Base-by-base conservation (phyloP, 1,140 invertebrate species). In the Polypedilum pembai region DNA sequence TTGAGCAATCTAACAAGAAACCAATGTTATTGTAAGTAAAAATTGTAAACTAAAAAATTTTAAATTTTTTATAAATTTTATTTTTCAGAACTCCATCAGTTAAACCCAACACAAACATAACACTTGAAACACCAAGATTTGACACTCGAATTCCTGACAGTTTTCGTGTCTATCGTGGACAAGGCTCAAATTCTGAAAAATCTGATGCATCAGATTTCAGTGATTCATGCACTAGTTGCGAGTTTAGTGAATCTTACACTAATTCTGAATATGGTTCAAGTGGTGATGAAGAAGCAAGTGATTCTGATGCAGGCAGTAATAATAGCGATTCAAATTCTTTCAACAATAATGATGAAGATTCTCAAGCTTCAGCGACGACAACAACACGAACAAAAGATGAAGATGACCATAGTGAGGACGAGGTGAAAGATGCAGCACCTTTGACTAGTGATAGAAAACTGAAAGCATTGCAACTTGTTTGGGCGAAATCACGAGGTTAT, bases 401-500 rank as follows among this genome's bases (percentile, higher is more conserved):
- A 56, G 78, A 77, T 73, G 1, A 45, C 21, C 21, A 40, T 21
- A 73, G 75, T 77, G 76, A 73, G 20, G 73, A 65, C 15, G 20
- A 74, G 18, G 15, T 7, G 0, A 12, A 74, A 74, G 17, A 18
- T 69, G 17, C 65, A 12, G 17, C 20, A 7, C 8, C 65, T 15
- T 69, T 18, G 8, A 5, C 65, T 4, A 12, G 45, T 77, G 75
- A 80, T 12, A 56, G 45, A 56, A 56, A 56, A 56, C 15, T 94
- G 41, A 90, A 93, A 78, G 92, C 94, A 1, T 83, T 98, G 20
- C 94, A 97, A 81, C 86, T 98, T 8, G 95, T 98, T 1, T 98
- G 96, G 96, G 95, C 95, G 0, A 98, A 98, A 80, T 98, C 94
- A 85, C 87, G 95, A 75, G 95, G 95, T 3, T 97, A 96, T 84